Evolutionary conservation across 1,140 invertebrate genomes (phyloP), one percentile per base, ranked within the genome.

Genomic region (Drosophila bipectinata): DNA sequence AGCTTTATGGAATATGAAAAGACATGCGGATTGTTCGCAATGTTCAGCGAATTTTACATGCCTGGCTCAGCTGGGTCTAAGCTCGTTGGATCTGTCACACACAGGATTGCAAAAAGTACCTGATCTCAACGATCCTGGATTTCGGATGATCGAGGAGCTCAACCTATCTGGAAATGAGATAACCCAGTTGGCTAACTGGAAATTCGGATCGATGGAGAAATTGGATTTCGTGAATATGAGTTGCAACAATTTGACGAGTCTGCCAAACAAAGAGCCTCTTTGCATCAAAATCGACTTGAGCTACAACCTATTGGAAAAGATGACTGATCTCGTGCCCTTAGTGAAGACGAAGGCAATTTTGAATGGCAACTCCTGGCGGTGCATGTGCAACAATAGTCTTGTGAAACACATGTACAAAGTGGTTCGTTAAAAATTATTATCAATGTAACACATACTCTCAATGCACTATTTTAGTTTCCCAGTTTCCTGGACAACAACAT

Each of bases 151-250:
- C 49, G 6, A 15, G 10, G 10, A 37, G 3, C 32, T 79, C 3
- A 41, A 79, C 32, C 9, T 79, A 1, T 78, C 75, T 0, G 0
- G 15, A 3, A 79, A 79, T 21, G 4, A 14, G 0, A 62, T 79
- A 5, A 5, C 7, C 18, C 4, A n/a, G 0, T 3, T 78, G 6
- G 2, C 18, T 0, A 14, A 10, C 3, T 26, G 15, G 2, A n/a
- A 30, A 1, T 24, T 53, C 1, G 6, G 21, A 3, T 1, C n/a
- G 15, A 1, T 51, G 6, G 1, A 3, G 0, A 5, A 2, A 0
- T 10, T 77, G 8, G 0, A 10, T 3, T 7, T 8, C 7, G 0
- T 57, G 0, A 53, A 72, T 7, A 8, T 77, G 0, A 53, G 24
- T 6, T 8, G 53, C 2, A 77, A 77, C 12, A 3, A 1, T 0